Percentiles rank a stretch among this genome's conserved stretches.
Evolutionary conservation across 2,888 invertebrate species (phyloP).

Genomic region (Drosophila pseudotakahashii): DNA sequence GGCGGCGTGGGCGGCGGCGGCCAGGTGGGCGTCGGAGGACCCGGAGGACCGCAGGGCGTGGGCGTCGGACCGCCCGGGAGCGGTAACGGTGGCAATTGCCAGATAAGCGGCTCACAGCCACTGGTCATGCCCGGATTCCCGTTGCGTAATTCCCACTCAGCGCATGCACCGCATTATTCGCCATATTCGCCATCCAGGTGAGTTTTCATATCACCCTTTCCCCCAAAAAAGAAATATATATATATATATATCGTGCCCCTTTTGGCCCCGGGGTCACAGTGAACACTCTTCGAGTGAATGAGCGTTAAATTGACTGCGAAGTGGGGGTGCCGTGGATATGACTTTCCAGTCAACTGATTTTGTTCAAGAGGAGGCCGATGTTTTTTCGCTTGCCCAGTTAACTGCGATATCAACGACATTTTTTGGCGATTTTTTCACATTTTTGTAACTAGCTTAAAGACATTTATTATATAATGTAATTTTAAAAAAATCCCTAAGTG

Average conservation of each 20-base stretch:
- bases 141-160: conserved; percentile 87
- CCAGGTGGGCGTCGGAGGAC: conserved; percentile 58
- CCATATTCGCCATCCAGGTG: conserved; percentile 94
- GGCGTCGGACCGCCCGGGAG: conserved; percentile 53
- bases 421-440: background rate
- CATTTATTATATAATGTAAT: too few relatives aligned
- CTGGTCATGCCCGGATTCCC: conserved; percentile 96
- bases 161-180: conserved; percentile 91
- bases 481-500: too few relatives aligned
- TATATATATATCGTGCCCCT: background rate
- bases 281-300: conserved; percentile 27
- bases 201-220: conserved; percentile 24
- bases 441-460: too few relatives aligned
- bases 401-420: background rate
- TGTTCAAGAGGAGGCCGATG: background rate
- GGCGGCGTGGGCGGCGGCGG: conserved; percentile 72
- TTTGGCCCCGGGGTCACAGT: conserved; percentile 19
- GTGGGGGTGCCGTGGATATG: conserved; percentile 15
- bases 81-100: conserved; percentile 87
- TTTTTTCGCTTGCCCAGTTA: background rate
- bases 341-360: conserved; percentile 41
- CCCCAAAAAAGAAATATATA: background rate
- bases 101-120: conserved; percentile 89
- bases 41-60: conserved; percentile 32
- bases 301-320: conserved; percentile 35